A percentile compares a stretch with the other conserved stretches of the same genome.
phyloP scores from a whole-genome alignment of 2,113 vertebrate genomes.

The Lynx canadensis region DNA sequence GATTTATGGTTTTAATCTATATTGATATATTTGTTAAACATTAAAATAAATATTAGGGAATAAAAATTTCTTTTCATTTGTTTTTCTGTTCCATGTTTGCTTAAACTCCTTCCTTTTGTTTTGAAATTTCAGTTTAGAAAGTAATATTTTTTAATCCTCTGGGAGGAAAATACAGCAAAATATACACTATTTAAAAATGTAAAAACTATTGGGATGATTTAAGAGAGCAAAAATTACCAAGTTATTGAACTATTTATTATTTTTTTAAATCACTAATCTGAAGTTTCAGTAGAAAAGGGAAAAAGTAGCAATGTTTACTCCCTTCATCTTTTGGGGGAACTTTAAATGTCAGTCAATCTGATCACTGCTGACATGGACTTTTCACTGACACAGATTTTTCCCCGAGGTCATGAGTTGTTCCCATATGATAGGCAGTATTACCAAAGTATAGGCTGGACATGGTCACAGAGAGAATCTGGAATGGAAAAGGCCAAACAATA shows the following conservation, averaged over 20 bases:
- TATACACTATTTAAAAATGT: background rate
- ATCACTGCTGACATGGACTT: conserved; percentile 36
- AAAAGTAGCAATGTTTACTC: background rate
- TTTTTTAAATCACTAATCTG: background rate
- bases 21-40: background rate
- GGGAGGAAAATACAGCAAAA: background rate
- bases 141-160: background rate
- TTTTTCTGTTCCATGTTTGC: background rate
- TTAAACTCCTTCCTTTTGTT: background rate
- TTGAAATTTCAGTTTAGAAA: conserved; percentile 7
- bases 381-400: background rate
- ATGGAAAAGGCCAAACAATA: background rate
- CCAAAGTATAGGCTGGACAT: background rate
- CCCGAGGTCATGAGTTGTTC: background rate
- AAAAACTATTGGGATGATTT: background rate
- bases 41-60: background rate
- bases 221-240: background rate
- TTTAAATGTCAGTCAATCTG: background rate
- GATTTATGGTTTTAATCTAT: background rate
- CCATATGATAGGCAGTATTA: background rate
- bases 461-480: background rate
- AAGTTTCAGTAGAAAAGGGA: background rate
- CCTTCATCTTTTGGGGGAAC: background rate
- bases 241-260: background rate
- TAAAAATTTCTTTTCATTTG: background rate